Evolutionary conservation across 2,888 invertebrate species (phyloP), one percentile per base, ranked within the genome.

Genomic region (Dascillus cervinus): DNA sequence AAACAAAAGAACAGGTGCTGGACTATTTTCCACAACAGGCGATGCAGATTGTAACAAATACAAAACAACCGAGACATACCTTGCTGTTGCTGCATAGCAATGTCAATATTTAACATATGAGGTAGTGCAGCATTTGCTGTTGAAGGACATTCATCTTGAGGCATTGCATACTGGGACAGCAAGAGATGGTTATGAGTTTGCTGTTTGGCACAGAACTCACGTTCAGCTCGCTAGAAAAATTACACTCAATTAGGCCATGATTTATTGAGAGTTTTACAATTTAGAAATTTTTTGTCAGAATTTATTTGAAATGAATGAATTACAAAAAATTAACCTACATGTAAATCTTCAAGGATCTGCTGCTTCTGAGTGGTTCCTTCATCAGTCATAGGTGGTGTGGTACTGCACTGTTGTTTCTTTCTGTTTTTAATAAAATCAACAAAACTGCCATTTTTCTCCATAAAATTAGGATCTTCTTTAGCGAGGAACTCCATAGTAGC

Each of bases 301-400:
- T n/a, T n/a, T n/a, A n/a, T n/a, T n/a, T n/a, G n/a, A n/a, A n/a
- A 22, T 13, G 4, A 25, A 22, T 19, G 10, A 17, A n/a, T 10
- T 22, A 11, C 4, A 21, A 24, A 15, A 28, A 14, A 26, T 14
- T 28, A 22, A 50, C 54, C 48, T 52, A 64, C 64, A 41, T 72
- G 70, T 39, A 79, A 61, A 58, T 82, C 82, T 50, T 81, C 80
- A 15, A 81, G 67, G 49, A 82, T 80, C 53, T 77, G 78, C 58
- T 80, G 78, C 53, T 79, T 76, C 47, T 77, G 73, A 30, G 75
- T 65, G 41, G 76, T 73, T 50, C 79, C 77, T 44, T 80, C 79
- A 47, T 78, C 71, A 37, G 64, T 56, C 32, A 38, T 43, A 24
- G 46, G 37, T 19, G 44, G 41, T 11, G 45, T 38, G 32, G 46